Evolutionary conservation across 2,888 invertebrate genomes (phyloP).

Genomic region (Andrena trimmerana): DNA sequence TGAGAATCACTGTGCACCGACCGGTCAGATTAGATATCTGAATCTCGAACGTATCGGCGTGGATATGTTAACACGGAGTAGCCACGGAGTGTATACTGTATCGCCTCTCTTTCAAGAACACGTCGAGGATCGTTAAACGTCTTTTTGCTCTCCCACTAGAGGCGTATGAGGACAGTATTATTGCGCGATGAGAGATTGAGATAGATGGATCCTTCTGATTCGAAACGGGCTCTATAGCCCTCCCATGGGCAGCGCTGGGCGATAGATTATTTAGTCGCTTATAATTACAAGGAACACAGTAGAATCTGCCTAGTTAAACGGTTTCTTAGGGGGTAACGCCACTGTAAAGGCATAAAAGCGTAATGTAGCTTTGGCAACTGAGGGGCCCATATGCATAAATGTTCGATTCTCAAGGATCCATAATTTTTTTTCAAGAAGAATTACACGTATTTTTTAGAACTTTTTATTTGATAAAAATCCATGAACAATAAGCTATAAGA

Average conservation of each 20-base stretch:
- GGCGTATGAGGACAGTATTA: slow-evolving; percentile 14
- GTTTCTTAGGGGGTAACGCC: too few relatives aligned
- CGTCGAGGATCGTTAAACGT: slow-evolving; percentile 23
- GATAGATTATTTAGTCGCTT: not conserved
- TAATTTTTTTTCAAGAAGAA: too few relatives aligned
- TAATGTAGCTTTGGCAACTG: too few relatives aligned
- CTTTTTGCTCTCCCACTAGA: slow-evolving; percentile 1
- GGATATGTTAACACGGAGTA: slow-evolving; percentile 33
- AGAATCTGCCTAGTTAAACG: too few relatives aligned
- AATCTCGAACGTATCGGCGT: slow-evolving; percentile 26
- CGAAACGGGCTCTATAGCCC: not conserved
- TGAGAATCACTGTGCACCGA: slow-evolving; percentile 19
- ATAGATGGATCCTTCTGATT: slow-evolving; percentile 16
- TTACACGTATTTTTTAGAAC: too few relatives aligned
- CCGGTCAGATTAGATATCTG: slow-evolving; percentile 39
- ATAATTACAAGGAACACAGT: not conserved
- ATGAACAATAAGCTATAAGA: too few relatives aligned
- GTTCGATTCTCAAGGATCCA: too few relatives aligned
- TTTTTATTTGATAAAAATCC: too few relatives aligned
- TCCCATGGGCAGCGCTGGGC: not conserved
- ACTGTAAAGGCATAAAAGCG: too few relatives aligned
- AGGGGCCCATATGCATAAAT: too few relatives aligned
- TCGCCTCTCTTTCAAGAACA: slow-evolving; percentile 31
- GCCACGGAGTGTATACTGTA: slow-evolving; percentile 25
- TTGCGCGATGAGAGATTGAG: slow-evolving; percentile 17